Evolutionary conservation across 2,888 invertebrate species (phyloP), one percentile per base, ranked within the genome.

Genomic region (Strigamia crassipes): DNA sequence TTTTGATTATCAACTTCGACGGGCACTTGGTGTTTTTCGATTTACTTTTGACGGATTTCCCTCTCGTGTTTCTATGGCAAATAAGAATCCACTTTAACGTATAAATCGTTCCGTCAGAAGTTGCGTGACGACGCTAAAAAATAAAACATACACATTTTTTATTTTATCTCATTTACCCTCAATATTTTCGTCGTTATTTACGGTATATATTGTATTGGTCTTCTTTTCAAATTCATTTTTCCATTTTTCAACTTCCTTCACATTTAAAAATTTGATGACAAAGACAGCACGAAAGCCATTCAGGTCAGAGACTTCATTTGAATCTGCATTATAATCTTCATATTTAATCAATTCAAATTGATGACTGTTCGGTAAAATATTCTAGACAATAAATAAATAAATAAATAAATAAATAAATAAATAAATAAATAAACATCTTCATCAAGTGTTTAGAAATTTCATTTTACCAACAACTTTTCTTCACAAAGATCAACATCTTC

Each of bases 381-480:
- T 23, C 61, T 61, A 23, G 0, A 38, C 38, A 38, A 18, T 18
- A 61, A 10, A 23, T 18, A 61, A 61, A 23, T 23, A 12, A 61
- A 61, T 10, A 23, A 23, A 23, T 21, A 61, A 18, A 18, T 3
- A 18, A 61, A 61, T 0, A 18, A 10, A 0, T n/a, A n/a, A n/a
- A n/a, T n/a, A n/a, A n/a, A n/a, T n/a, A n/a, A n/a, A n/a, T n/a
- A n/a, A n/a, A n/a, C n/a, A 21, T 61, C 23, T 6, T n/a, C 13
- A 10, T 10, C 61, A 21, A 10, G 12, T 12, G 4, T 61, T 23
- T 27, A 27, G 27, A 18, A 61, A 38, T 38, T 61, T 61, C 18
- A 61, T 61, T 61, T 61, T 61, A 61, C 61, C 61, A 61, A 61
- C 61, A 61, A 61, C 10, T 61, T 61, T 23, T 23, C 61, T 23